Evolutionary conservation across 2,113 vertebrate species (phyloP), one percentile per base, ranked within the genome.

Genomic region (Ploceus nigricollis): DNA sequence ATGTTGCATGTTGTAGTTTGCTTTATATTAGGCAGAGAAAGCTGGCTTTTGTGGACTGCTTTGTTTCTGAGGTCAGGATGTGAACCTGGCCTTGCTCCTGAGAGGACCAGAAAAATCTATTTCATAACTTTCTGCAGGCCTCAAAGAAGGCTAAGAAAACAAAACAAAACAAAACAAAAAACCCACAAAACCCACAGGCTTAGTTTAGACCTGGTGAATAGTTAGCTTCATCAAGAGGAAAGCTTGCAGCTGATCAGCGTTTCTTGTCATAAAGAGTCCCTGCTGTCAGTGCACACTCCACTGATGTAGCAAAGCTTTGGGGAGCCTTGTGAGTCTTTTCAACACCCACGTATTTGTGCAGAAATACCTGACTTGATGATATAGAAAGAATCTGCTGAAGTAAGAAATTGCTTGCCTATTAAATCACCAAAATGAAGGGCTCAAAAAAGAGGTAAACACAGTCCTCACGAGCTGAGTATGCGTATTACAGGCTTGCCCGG

Each of bases 21-120:
- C 35, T 91, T 90, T 90, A 81, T 92, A 87, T 91, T 92, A 93
- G 88, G 81, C 93, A 88, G 93, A 88, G 70, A 89, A 82, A 88
- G 56, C 87, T 82, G 30, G 65, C 80, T 96, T 97, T 97, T 37
- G 25, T 60, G 42, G 83, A 71, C 92, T 81, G 81, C 80, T 96
- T 81, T 87, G 84, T 96, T 96, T 97, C 94, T 89, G 92, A 97
- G 98, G 97, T 98, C 98, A 98, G 86, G 72, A 90, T 87, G 72
- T 97, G 97, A 98, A 97, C 96, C 92, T 97, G 85, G 93, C 82
- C 97, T 97, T 96, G 95, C 94, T 97, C 96, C 90, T 96, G 91
- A 90, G 97, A 98, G 90, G 89, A 86, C 94, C 85, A 97, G 95
- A 98, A 97, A 98, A 98, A 98, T 98, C 97, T 95, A 96, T 98